Percentiles rank a stretch among this genome's conserved stretches.
Conservation (phyloP, 2,113 vertebrate species). For the Alosa alosa region DNA sequence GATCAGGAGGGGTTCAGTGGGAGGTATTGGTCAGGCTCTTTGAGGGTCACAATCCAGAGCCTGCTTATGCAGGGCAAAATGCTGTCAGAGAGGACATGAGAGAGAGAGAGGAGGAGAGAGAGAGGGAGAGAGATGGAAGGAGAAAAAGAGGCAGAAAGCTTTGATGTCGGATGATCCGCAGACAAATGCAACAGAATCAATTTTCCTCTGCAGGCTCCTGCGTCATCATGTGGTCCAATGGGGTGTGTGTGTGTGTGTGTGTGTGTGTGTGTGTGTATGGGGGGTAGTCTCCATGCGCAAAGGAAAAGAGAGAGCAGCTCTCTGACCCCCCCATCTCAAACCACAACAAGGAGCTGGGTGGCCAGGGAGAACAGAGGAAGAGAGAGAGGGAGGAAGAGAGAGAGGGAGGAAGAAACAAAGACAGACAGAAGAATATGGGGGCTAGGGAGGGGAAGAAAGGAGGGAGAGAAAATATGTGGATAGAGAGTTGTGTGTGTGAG, state of each 20-base stretch:
- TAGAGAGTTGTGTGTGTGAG: neutral
- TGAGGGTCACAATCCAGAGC: conserved; percentile 23
- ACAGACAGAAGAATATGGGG: neutral
- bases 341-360: conserved; percentile 44
- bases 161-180: conserved; percentile 60
- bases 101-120: neutral
- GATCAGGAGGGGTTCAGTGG: conserved; percentile 20
- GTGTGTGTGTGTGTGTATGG: neutral
- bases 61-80: conserved; percentile 1
- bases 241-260: too few species aligned
- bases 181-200: conserved; percentile 43
- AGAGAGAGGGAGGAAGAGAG: neutral
- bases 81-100: conserved; percentile 3
- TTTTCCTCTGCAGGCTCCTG: conserved; percentile 22
- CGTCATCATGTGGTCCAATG: conserved; percentile 8
- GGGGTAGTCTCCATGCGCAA: neutral
- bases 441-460: neutral
- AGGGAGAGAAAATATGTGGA: neutral
- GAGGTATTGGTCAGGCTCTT: neutral
- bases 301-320: conserved; percentile 25
- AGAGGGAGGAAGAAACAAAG: neutral
- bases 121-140: neutral
- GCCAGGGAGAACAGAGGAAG: conserved; percentile 37
- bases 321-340: neutral
- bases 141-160: conserved; percentile 37